Evolutionary conservation across 2,888 invertebrate species (phyloP), one percentile per base, ranked within the genome.

Genomic region (Tromatobia lineatoria): DNA sequence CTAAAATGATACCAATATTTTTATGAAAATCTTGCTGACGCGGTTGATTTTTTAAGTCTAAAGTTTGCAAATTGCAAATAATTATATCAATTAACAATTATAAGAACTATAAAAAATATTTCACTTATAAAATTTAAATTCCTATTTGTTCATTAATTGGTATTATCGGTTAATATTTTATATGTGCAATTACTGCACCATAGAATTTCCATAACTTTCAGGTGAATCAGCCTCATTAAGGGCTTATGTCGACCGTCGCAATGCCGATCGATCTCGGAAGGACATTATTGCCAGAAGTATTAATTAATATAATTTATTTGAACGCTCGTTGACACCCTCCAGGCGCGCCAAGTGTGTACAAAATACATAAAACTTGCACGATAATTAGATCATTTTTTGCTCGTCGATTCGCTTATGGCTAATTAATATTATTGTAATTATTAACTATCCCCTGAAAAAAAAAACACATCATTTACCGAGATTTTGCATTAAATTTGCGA

Each of bases 271-370:
- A 87, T 88, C 87, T 88, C 87, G 87, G 86, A 90, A 91, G 89
- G 90, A 91, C 91, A 91, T 90, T 91, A 90, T 91, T 91, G 91
- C 91, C 91, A 90, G 91, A 92, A 91, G 91, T 92, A 92, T 92
- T 91, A 92, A 89, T 90, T 89, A 90, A 89, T 90, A 89, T 90
- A 87, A 89, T 88, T 90, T 85, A 88, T 88, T 89, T 87, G 76
- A 85, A 84, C 76, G 86, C 83, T 86, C 84, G 85, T 66, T 73
- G 74, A 59, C 79, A 74, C 78, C 76, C 71, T 78, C 76, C 75
- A 59, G 59, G 80, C 69, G 66, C 76, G 45, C 67, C 82, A 82
- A 83, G 86, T 87, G 80, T 83, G 69, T 71, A 74, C 76, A 84
- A 85, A 85, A 82, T 83, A 83, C 38, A 54, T 69, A 77, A 71